phyloP scores from a whole-genome alignment of 1,140 invertebrate species.

The Acromyrmex echinatior region DNA sequence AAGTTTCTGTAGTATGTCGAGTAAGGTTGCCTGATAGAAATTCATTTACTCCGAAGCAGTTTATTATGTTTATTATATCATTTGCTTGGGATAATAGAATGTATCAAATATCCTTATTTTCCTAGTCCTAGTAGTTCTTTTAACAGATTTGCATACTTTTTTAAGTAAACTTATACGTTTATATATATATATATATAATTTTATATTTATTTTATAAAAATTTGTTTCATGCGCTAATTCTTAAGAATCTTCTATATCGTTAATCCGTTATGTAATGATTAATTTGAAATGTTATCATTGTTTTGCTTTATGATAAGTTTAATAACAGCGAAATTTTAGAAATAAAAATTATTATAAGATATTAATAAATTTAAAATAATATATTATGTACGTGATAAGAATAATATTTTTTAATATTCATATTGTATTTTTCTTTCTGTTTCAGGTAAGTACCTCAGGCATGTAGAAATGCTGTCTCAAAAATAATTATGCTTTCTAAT shows the following conservation, averaged over 20 bases:
- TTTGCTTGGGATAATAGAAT: slow-evolving; percentile 21
- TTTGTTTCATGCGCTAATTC: background rate
- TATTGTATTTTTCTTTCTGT: slow-evolving; percentile 43
- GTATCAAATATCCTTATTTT: background rate
- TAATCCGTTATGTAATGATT: background rate
- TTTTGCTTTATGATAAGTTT: background rate
- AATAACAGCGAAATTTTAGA: background rate
- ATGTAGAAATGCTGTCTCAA: background rate
- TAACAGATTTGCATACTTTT: too few relatives aligned
- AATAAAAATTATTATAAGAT: background rate
- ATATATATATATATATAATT: too few relatives aligned
- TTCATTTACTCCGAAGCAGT: slow-evolving; percentile 31
- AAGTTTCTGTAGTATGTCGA: slow-evolving; percentile 11
- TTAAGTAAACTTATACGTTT: too few relatives aligned
- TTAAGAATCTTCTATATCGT: background rate
- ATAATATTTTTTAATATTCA: background rate
- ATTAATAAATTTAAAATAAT: slow-evolving; percentile 11
- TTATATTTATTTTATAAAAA: too few relatives aligned
- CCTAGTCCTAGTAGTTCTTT: too few relatives aligned
- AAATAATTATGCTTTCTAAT: background rate
- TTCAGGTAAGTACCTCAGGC: slow-evolving; percentile 51
- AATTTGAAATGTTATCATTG: slow-evolving; percentile 1
- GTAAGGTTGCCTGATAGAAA: slow-evolving; percentile 36
- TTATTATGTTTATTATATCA: slow-evolving; percentile 20
- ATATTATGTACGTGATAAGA: background rate